Evolutionary conservation across 30 jellyfish, hydroid and myxozoan species (phyloP).

Genomic region (Catostylus mosaicus): DNA sequence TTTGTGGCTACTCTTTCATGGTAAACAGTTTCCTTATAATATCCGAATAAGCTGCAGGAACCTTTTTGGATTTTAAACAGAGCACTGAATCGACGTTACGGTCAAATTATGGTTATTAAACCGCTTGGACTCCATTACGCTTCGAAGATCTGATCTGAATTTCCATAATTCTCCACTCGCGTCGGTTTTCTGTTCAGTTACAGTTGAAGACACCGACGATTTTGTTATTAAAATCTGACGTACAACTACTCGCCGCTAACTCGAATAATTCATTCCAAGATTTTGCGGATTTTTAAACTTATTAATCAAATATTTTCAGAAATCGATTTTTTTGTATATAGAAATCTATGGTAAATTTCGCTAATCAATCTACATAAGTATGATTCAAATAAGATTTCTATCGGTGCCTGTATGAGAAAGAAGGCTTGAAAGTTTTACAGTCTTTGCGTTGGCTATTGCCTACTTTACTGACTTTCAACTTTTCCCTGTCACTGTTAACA

Average conservation of each 20-base stretch:
- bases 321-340: background rate
- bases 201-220: slow-evolving; percentile 4
- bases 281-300: background rate
- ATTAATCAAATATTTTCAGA: background rate
- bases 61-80: slow-evolving; percentile 58
- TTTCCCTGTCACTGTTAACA: too few species aligned
- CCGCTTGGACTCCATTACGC: slow-evolving; percentile 58
- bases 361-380: background rate
- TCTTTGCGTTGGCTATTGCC: too few species aligned
- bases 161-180: background rate
- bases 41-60: slow-evolving; percentile 63
- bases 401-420: too few species aligned
- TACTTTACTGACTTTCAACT: too few species aligned
- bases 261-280: background rate
- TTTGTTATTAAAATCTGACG: background rate
- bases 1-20: slow-evolving; percentile 62
- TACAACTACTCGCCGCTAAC: slow-evolving; percentile 1
- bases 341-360: background rate
- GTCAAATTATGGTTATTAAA: slow-evolving; percentile 46
- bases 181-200: slow-evolving; percentile 33
- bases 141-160: slow-evolving; percentile 28
- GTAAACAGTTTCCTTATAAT: slow-evolving; percentile 51
- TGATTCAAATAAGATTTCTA: too few species aligned
- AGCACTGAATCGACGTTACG: slow-evolving; percentile 30
- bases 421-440: too few species aligned